Evolutionary conservation across 2,888 invertebrate genomes (phyloP).

Genomic region (Neoascia interrupta): DNA sequence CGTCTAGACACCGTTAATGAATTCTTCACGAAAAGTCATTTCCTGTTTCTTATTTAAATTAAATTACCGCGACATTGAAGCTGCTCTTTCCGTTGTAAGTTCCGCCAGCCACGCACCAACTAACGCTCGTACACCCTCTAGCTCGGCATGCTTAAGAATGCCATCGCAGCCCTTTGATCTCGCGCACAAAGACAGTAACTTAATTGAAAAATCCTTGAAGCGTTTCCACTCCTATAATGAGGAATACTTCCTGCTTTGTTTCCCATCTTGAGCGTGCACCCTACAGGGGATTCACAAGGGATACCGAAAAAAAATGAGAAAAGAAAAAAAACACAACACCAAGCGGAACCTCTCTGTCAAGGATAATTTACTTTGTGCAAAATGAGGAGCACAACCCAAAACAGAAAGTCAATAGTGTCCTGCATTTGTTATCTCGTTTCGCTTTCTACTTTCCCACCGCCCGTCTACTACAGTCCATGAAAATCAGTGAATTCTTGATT

Average conservation of each 20-base stretch:
- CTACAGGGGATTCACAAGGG: not conserved
- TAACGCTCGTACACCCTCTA: not conserved
- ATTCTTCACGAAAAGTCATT: constrained; percentile 41
- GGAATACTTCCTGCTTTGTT: constrained; percentile 22
- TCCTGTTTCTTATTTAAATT: constrained; percentile 56
- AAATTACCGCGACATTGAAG: constrained; percentile 38
- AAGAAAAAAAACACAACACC: not conserved
- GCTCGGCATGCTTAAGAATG: constrained; percentile 17
- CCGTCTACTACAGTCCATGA: not conserved
- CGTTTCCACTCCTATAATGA: constrained; percentile 38
- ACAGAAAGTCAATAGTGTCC: constrained; percentile 13
- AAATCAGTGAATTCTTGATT: constrained; percentile 39
- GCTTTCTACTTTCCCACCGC: not conserved
- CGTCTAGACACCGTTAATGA: constrained; percentile 60
- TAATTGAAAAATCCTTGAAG: constrained; percentile 53
- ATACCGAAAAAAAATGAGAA: not conserved
- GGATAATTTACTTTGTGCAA: constrained; percentile 21
- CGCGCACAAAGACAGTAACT: constrained; percentile 34
- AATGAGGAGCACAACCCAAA: not conserved
- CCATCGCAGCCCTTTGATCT: constrained; percentile 53
- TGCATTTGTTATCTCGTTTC: constrained; percentile 12
- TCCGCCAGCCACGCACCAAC: constrained; percentile 1
- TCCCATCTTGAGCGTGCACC: not conserved
- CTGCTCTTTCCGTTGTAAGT: not conserved
- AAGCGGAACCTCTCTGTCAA: constrained; percentile 9